These are phyloP conservation scores for Oceanodroma tethys DNA, from an alignment of 2,113 vertebrate species.

Conservation along the genomic window DNA sequence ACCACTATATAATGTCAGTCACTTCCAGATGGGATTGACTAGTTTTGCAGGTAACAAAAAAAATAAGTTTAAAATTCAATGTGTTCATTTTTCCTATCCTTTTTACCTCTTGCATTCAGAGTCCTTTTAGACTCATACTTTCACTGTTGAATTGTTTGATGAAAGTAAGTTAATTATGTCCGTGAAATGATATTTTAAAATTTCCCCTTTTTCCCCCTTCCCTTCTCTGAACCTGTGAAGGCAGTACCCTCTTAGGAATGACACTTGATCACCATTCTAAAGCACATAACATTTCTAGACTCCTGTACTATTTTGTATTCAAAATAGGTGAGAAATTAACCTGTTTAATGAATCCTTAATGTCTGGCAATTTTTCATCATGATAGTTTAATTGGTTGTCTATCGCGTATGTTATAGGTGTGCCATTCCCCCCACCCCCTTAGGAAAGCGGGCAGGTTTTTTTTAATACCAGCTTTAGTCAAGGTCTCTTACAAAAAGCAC, in stretches of 20 bases:
- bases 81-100: not conserved
- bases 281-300: not conserved
- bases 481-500: not conserved
- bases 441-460: not conserved
- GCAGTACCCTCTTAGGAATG: not conserved
- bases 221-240: not conserved
- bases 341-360: slow-evolving; percentile 17
- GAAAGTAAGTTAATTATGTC: not conserved
- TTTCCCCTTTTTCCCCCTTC: not conserved
- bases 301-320: slow-evolving; percentile 24
- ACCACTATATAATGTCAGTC: not conserved
- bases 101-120: not conserved
- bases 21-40: not conserved
- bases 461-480: not conserved
- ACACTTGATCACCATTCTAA: not conserved
- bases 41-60: not conserved
- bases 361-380: slow-evolving; percentile 21
- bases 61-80: not conserved
- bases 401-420: not conserved
- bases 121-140: not conserved
- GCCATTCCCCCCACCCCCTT: not conserved
- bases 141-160: not conserved
- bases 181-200: not conserved
- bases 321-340: slow-evolving; percentile 24
- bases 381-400: slow-evolving; percentile 32